A percentile compares a stretch with the other conserved stretches of the same genome.
Evolutionary conservation across 2,888 invertebrate genomes (phyloP).

Genomic region (Latheticus oryzae): DNA sequence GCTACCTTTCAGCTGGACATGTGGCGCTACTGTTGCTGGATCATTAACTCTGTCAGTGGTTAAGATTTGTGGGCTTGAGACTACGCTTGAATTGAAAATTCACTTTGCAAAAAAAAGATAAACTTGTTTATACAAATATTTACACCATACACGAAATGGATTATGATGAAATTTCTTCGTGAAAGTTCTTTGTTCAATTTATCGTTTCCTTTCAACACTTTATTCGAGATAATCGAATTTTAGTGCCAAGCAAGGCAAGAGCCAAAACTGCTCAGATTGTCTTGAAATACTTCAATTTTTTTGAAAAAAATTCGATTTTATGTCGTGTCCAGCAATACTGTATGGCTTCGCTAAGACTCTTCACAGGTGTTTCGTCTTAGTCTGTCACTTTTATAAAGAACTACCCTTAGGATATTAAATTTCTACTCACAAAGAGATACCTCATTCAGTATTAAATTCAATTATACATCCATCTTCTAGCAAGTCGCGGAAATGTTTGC

Average conservation of each 20-base stretch:
- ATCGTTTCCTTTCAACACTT: slow-evolving; percentile 34
- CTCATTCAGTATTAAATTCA: slow-evolving; percentile 56
- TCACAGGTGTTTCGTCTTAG: slow-evolving; percentile 44
- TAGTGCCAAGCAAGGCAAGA: no score
- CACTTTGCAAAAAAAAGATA: no score
- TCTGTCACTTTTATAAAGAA: slow-evolving; percentile 44
- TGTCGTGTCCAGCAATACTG: slow-evolving; percentile 11
- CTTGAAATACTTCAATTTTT: no score
- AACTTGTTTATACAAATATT: no score
- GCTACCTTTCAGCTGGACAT: slow-evolving; percentile 21
- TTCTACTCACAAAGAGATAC: slow-evolving; percentile 52
- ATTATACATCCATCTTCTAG: slow-evolving; percentile 48
- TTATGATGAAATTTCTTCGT: no score
- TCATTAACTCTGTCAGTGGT: slow-evolving; percentile 25
- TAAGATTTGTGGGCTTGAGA: slow-evolving; percentile 16
- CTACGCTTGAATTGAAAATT: slow-evolving; percentile 13
- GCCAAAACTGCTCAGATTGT: no score
- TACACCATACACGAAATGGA: no score
- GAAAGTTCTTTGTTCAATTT: slow-evolving; percentile 30
- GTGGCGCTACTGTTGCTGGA: slow-evolving; percentile 12
- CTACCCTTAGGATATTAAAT: slow-evolving; percentile 51
- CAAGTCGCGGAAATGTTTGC: slow-evolving; percentile 16
- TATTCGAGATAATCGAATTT: slow-evolving; percentile 33
- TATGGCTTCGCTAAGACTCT: slow-evolving; percentile 41
- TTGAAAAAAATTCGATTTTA: no score